phyloP scores from a whole-genome alignment of 2,888 invertebrate species.

The Galeruca laticollis region DNA sequence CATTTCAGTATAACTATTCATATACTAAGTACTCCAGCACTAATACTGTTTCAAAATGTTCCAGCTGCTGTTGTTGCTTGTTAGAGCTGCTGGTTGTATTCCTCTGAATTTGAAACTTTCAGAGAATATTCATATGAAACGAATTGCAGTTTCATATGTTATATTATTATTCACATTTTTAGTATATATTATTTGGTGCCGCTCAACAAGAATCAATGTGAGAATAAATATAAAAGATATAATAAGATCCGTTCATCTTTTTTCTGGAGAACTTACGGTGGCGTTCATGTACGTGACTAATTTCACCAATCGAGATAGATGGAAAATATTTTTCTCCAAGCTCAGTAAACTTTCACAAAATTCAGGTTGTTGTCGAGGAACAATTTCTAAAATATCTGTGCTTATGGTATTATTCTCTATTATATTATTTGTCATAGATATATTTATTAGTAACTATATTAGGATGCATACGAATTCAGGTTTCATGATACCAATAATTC shows the following conservation, averaged over 20 bases:
- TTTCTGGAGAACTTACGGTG: neutral
- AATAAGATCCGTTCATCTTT: neutral
- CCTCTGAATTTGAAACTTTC: neutral
- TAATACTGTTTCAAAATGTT: neutral
- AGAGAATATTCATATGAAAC: neutral
- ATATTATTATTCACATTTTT: neutral
- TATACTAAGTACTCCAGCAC: too few species aligned
- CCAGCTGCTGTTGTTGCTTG: neutral
- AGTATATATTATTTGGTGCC: neutral
- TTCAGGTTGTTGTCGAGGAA: neutral
- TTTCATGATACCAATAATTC: too few species aligned
- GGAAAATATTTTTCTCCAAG: neutral
- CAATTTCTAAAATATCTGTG: too few species aligned
- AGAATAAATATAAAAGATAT: too few species aligned
- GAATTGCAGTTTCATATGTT: neutral
- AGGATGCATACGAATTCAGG: too few species aligned
- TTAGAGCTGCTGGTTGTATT: neutral
- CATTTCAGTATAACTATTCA: too few species aligned
- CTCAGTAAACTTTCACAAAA: neutral
- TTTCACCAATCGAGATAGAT: neutral
- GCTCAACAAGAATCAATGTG: too few species aligned
- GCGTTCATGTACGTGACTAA: neutral
- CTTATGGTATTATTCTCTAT: too few species aligned
- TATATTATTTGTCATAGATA: too few species aligned
- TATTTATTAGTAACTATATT: too few species aligned